Evolutionary conservation across 2,797 vertebrate genomes (phyloP).

Genomic region (Scolopax bukidnonensis): DNA sequence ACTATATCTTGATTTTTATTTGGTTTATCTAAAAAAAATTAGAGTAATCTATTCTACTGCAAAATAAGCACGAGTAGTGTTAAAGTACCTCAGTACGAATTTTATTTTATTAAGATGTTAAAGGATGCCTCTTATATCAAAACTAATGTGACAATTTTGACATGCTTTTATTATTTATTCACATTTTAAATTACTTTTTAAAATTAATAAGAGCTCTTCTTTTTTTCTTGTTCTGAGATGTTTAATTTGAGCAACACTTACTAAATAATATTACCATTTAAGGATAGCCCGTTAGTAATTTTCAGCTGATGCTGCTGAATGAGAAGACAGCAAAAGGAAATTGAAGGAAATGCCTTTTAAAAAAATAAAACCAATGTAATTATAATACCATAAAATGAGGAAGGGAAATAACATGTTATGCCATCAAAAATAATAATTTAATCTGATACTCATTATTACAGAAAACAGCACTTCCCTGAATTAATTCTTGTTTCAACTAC

Average conservation of each 20-base stretch:
- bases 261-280: background rate
- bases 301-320: background rate
- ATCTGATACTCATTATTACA: background rate
- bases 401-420: background rate
- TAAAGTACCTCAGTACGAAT: background rate
- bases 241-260: background rate
- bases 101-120: background rate
- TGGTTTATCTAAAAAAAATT: background rate
- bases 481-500: background rate
- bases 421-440: background rate
- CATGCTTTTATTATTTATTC: background rate
- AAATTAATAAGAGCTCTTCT: background rate
- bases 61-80: background rate
- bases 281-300: background rate
- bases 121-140: background rate
- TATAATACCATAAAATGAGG: background rate
- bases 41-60: background rate
- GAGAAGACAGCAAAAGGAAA: background rate
- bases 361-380: background rate
- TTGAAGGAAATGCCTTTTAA: background rate
- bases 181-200: background rate
- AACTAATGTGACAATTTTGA: background rate
- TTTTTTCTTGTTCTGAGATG: background rate
- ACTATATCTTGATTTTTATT: background rate
- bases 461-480: background rate